Conservation (phyloP, 1,140 invertebrate species). For the Adelges cooleyi region DNA sequence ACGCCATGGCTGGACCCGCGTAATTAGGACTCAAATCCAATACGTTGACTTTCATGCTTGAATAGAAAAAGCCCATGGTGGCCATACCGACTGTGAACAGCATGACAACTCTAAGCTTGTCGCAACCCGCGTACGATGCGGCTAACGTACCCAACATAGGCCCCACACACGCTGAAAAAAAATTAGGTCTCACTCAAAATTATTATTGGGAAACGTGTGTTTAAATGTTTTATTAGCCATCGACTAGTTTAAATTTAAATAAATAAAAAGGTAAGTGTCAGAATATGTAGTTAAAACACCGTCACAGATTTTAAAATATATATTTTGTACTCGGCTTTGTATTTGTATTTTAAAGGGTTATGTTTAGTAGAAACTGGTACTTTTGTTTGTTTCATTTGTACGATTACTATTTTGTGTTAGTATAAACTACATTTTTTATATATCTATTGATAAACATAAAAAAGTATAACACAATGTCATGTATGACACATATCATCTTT, state of each 20-base stretch:
- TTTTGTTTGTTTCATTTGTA: too few relatives aligned
- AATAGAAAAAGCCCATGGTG: conserved; percentile 62
- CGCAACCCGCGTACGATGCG: conserved; percentile 68
- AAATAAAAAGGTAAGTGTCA: neutral
- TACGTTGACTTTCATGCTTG: conserved; percentile 66
- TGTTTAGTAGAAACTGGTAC: too few relatives aligned
- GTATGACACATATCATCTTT: too few relatives aligned
- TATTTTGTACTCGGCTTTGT: too few relatives aligned
- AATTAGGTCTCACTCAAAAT: neutral
- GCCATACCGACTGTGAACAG: conserved; percentile 60
- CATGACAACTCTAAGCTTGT: conserved; percentile 48
- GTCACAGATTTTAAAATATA: neutral
- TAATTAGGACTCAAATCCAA: conserved; percentile 72
- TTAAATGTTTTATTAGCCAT: neutral
- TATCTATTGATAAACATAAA: too few relatives aligned
- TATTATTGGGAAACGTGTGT: neutral
- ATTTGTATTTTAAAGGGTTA: too few relatives aligned
- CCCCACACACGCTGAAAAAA: conserved; percentile 51
- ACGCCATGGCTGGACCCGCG: conserved; percentile 68
- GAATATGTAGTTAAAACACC: neutral
- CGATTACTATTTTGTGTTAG: too few relatives aligned
- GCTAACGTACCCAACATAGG: conserved; percentile 66
- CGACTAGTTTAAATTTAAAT: neutral
- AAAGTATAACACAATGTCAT: too few relatives aligned
- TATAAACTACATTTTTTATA: too few relatives aligned